These are phyloP conservation scores for Elachura formosa DNA, from an alignment of 2,113 vertebrate genomes.

Conservation along the genomic window DNA sequence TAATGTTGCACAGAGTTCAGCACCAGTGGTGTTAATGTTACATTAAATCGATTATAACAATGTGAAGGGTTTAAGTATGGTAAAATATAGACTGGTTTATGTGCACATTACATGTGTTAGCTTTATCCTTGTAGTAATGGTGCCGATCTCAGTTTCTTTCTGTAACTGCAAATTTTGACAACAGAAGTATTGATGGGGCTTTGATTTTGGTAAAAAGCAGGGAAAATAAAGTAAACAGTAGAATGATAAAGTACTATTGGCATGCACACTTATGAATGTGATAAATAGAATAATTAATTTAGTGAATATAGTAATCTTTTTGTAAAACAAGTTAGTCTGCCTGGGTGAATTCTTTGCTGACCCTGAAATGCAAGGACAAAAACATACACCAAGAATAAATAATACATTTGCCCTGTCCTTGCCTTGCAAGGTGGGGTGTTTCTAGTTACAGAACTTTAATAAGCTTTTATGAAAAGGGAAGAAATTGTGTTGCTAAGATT, in stretches of 20 bases:
- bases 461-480: not conserved
- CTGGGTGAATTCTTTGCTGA: not conserved
- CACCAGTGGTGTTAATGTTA: not conserved
- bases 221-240: rapidly evolving
- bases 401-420: not conserved
- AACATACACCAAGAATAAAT: not conserved
- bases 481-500: not conserved
- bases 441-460: not conserved
- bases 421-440: not conserved
- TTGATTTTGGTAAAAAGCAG: not conserved
- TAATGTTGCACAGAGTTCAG: not conserved
- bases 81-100: not conserved
- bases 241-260: not conserved
- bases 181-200: not conserved
- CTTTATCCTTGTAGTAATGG: not conserved
- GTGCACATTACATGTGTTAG: not conserved
- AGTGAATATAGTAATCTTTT: too few relatives aligned
- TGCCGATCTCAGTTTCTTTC: not conserved
- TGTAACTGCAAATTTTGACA: not conserved
- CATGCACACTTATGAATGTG: not conserved
- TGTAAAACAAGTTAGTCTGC: not conserved
- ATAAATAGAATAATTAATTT: not conserved
- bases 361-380: not conserved
- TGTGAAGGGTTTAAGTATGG: not conserved
- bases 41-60: not conserved